phyloP scores from a whole-genome alignment of 2,797 vertebrate species.

The Poecilia picta region DNA sequence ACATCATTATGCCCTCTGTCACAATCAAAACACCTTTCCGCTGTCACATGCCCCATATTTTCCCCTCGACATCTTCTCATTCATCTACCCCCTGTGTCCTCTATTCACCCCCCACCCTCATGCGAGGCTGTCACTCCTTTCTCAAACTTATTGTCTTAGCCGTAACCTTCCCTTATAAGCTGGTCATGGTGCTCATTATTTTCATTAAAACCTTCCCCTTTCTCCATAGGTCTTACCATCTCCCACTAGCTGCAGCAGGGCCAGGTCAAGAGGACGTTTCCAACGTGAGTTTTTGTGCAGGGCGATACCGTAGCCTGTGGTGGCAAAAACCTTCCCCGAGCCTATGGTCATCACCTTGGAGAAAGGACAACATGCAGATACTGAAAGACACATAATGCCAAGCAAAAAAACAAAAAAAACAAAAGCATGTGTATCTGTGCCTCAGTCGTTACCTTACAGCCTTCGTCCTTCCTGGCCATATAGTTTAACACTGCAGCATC shows the following conservation, averaged over 20 bases:
- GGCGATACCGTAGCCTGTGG: slow-evolving; percentile 94
- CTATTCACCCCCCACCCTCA: slow-evolving; percentile 11
- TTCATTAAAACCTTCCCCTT: slow-evolving; percentile 19
- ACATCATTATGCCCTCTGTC: slow-evolving; percentile 73
- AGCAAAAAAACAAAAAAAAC: slow-evolving; percentile 1
- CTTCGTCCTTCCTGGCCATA: slow-evolving; percentile 95
- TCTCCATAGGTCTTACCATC: slow-evolving; percentile 82
- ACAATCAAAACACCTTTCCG: slow-evolving; percentile 65
- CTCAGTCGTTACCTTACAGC: slow-evolving; percentile 89
- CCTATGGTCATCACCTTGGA: slow-evolving; percentile 91
- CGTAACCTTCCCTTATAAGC: slow-evolving; percentile 38
- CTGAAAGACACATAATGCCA: slow-evolving; percentile 14
- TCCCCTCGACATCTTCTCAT: slow-evolving; percentile 37
- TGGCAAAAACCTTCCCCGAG: slow-evolving; percentile 95
- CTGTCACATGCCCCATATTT: slow-evolving; percentile 36
- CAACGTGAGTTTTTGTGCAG: slow-evolving; percentile 95
- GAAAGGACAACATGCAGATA: slow-evolving; percentile 38
- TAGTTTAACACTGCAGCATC: slow-evolving; percentile 95
- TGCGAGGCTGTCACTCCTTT: slow-evolving; percentile 19
- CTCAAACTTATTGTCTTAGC: slow-evolving; percentile 41
- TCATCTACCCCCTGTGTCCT: slow-evolving; percentile 57
- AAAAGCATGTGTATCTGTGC: background rate
- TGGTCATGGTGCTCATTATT: slow-evolving; percentile 43
- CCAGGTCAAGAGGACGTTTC: slow-evolving; percentile 93
- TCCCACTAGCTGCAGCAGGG: slow-evolving; percentile 92